These are phyloP conservation scores for Sterrhoptilus dennistouni DNA, from an alignment of 2,113 vertebrate species.

Conservation along the genomic window DNA sequence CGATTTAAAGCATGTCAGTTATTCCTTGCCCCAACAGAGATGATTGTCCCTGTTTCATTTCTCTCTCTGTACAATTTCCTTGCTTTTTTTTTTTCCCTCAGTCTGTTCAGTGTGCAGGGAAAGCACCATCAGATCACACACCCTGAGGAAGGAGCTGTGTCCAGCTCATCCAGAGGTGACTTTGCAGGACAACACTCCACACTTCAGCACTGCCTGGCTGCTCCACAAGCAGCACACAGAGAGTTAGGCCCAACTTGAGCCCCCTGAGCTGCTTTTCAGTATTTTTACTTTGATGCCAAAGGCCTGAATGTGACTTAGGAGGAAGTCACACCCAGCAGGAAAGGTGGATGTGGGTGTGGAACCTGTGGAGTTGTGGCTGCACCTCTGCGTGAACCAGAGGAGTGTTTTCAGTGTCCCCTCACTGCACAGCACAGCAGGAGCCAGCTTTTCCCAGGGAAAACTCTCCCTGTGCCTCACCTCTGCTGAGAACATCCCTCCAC, in stretches of 20 bases:
- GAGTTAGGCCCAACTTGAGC: neutral
- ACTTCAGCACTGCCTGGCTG: neutral
- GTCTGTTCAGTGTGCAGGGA: neutral
- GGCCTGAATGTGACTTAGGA: rapidly evolving
- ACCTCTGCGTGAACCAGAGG: neutral
- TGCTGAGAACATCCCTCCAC: neutral
- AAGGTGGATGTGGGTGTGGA: neutral
- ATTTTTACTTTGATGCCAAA: neutral
- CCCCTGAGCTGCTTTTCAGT: neutral
- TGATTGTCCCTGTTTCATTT: neutral
- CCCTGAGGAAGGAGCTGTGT: neutral
- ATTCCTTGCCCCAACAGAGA: neutral
- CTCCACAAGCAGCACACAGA: neutral
- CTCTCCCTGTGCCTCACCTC: neutral
- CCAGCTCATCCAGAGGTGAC: neutral
- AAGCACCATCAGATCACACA: rapidly evolving
- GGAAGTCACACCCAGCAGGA: neutral
- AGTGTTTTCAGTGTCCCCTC: neutral
- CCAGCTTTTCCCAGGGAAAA: neutral
- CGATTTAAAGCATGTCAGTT: neutral
- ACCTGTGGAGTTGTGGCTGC: neutral
- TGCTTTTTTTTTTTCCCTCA: rapidly evolving
- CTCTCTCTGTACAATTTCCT: neutral
- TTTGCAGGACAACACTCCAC: neutral
- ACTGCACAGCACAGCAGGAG: neutral